A percentile compares a stretch with the other conserved stretches of the same genome.
These are phyloP conservation scores for Myotis vivesi DNA, from an alignment of 2,797 vertebrate genomes.

Conservation along the genomic window DNA sequence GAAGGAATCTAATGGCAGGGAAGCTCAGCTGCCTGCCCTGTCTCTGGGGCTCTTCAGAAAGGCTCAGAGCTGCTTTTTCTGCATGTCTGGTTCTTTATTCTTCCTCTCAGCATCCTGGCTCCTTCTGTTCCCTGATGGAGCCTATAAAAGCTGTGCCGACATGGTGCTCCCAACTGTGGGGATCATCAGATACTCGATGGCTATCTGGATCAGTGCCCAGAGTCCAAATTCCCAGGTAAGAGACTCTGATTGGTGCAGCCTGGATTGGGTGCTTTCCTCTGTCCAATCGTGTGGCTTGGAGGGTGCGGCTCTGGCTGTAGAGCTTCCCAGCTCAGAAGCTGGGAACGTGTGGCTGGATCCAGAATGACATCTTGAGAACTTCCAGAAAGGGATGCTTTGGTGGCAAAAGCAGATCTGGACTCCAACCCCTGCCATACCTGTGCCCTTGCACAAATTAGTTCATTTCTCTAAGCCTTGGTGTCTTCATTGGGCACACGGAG, in stretches of 20 bases:
- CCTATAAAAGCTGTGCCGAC: neutral
- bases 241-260: neutral
- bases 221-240: neutral
- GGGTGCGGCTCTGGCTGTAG: neutral
- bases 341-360: neutral
- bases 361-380: neutral
- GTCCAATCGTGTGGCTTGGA: neutral
- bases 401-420: neutral
- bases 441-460: neutral
- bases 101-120: neutral
- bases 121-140: neutral
- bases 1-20: neutral
- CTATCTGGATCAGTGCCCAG: neutral
- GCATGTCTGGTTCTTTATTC: neutral
- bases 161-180: neutral
- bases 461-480: neutral
- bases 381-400: neutral
- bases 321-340: neutral
- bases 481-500: neutral
- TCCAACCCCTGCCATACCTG: neutral
- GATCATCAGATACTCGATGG: too few species aligned
- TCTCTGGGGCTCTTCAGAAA: neutral
- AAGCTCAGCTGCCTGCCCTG: neutral
- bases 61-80: neutral
- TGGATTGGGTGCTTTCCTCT: neutral